These are phyloP conservation scores for Taeniopygia guttata DNA, from an alignment of 2,797 vertebrate genomes.

Conservation along the genomic window DNA sequence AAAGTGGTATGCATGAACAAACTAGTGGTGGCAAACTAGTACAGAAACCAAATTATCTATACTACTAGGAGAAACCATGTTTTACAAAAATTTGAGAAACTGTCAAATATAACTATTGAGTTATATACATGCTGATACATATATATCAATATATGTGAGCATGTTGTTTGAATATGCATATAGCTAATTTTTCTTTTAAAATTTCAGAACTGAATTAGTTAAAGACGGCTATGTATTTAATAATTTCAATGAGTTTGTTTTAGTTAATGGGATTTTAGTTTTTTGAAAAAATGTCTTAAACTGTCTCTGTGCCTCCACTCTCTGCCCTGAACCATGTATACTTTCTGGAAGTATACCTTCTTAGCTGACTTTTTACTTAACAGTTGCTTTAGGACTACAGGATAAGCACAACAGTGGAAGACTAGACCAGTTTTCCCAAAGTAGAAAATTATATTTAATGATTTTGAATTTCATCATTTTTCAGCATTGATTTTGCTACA, in stretches of 20 bases:
- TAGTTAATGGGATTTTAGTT: not conserved
- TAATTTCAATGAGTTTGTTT: not conserved
- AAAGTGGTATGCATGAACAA: not conserved
- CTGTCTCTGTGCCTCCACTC: rapidly evolving
- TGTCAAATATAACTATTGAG: not conserved
- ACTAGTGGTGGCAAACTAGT: not conserved
- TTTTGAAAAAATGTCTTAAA: not conserved
- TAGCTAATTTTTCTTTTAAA: not conserved
- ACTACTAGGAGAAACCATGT: not conserved
- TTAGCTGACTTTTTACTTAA: not conserved
- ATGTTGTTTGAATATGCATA: not conserved
- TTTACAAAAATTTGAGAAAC: not conserved
- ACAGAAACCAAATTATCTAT: not conserved
- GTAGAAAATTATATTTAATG: not conserved
- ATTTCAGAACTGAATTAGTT: not conserved
- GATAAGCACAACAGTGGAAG: not conserved
- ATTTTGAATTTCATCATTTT: not conserved
- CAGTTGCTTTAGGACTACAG: not conserved
- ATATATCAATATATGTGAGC: not conserved
- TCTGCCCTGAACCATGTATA: not conserved
- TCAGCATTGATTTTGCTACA: not conserved
- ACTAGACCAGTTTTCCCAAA: not conserved
- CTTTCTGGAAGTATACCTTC: not conserved
- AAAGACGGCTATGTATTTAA: not conserved
- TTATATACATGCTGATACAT: not conserved